Evolutionary conservation across 2,797 vertebrate species (phyloP), one percentile per base, ranked within the genome.

Genomic region (Argentina silus): DNA sequence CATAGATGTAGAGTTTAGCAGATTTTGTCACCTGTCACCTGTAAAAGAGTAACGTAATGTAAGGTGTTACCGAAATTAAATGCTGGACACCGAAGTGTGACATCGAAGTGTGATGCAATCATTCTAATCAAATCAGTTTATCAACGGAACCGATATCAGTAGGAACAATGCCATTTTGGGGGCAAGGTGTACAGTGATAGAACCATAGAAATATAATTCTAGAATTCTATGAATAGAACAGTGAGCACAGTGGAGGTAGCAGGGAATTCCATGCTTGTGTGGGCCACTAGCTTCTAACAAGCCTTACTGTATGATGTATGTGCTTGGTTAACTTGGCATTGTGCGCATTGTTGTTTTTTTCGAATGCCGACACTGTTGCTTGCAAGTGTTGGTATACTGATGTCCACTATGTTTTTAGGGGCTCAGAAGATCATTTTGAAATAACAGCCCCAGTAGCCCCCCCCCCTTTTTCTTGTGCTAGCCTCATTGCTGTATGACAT

Each of bases 261-360:
- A 27, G 36, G 63, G 27, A 76, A 80, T 43, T 72, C 62, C 21
- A 72, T 63, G 65, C 48, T 65, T 62, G 57, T 67, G 59, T 61
- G 61, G 44, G 69, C 79, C 79, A 81, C 72, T 64, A 86, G 83
- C 81, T 72, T 87, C 85, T 85, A 86, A 84, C 86, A 85, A 82
- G 88, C 83, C 90, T 90, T 87, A 86, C 78, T 72, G 68, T 85
- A 27, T 61, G 81, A 77, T 72, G 68, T 85, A 27, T 61, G 81
- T 86, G 81, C 85, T 81, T 83, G n/a, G 63, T 78, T 77, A 66
- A 36, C 47, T 60, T 53, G 74, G 64, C 64, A 57, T 67, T 17
- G 44, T 72, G 71, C 57, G 69, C 50, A 69, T 42, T 70, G 64
- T 62, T 62, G 21, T 81, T 78, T 75, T 66, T 64, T 71, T 59